A percentile compares a stretch with the other conserved stretches of the same genome.
Conservation (phyloP, 2,113 vertebrate genomes). For the Thunnus thynnus region DNA sequence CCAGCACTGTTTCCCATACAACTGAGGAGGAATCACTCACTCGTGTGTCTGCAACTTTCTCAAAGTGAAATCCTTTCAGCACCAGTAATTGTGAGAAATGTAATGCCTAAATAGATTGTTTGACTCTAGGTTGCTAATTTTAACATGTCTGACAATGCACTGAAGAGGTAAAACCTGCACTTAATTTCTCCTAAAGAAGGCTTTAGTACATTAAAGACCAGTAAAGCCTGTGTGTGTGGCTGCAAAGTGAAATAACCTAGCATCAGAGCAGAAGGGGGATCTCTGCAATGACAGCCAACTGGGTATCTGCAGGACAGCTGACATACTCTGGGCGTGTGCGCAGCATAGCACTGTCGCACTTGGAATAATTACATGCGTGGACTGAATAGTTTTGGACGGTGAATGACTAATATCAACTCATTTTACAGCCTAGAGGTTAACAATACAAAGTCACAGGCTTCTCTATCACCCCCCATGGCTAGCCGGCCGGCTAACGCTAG, state of each 20-base stretch:
- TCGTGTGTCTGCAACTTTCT: not conserved
- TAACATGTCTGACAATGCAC: no score
- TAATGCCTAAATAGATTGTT: not conserved
- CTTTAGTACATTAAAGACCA: not conserved
- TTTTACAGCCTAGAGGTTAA: constrained; percentile 27
- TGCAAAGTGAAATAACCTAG: constrained; percentile 3
- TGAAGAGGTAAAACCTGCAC: no score
- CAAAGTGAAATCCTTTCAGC: constrained; percentile 5
- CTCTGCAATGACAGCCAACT: constrained; percentile 16
- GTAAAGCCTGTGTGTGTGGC: not conserved
- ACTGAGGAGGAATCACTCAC: constrained; percentile 10
- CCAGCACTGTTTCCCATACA: constrained; percentile 60
- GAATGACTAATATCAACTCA: constrained; percentile 5
- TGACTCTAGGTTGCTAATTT: not conserved
- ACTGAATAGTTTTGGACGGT: not conserved
- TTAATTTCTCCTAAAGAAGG: not conserved
- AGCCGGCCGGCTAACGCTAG: constrained; percentile 62
- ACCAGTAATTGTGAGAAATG: not conserved
- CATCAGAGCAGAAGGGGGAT: constrained; percentile 10
- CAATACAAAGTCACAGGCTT: constrained; percentile 38
- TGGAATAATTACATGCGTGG: constrained; percentile 9
- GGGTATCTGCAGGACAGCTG: constrained; percentile 49
- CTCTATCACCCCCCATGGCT: constrained; percentile 59
- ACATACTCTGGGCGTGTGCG: constrained; percentile 72
- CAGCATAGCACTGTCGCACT: constrained; percentile 51